A percentile compares a stretch with the other conserved stretches of the same genome.
These are phyloP conservation scores for Papio anubis DNA, from an alignment of 2,113 vertebrate genomes.

Conservation along the genomic window DNA sequence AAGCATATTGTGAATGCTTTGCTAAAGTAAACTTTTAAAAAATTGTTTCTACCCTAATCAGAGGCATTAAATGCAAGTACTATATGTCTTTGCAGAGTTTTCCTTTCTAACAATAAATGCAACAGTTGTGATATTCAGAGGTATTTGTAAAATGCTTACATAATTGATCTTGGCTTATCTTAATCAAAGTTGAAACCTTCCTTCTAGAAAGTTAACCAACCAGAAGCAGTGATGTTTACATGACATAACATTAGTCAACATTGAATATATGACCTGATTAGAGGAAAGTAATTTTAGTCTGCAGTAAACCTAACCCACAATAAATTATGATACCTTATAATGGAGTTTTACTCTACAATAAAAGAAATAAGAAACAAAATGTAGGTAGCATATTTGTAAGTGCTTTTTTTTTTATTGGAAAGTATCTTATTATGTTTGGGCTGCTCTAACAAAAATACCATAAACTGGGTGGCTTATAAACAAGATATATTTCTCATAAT, in stretches of 20 bases:
- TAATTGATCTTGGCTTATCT: background rate
- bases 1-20: background rate
- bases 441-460: background rate
- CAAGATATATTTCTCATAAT: background rate
- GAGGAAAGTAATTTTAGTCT: background rate
- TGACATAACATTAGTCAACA: background rate
- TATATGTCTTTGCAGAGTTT: background rate
- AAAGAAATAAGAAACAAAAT: background rate
- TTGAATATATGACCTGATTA: background rate
- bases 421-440: background rate
- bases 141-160: background rate
- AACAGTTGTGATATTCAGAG: background rate
- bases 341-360: background rate
- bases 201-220: background rate
- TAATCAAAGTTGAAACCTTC: background rate
- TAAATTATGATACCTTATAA: background rate
- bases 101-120: background rate
- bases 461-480: background rate
- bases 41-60: background rate
- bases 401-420: background rate
- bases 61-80: background rate
- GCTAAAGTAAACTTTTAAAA: conserved; percentile 9
- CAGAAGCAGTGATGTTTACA: background rate
- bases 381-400: background rate
- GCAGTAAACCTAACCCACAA: background rate